These are phyloP conservation scores for Diadromus collaris DNA, from an alignment of 2,888 invertebrate genomes.

Conservation along the genomic window DNA sequence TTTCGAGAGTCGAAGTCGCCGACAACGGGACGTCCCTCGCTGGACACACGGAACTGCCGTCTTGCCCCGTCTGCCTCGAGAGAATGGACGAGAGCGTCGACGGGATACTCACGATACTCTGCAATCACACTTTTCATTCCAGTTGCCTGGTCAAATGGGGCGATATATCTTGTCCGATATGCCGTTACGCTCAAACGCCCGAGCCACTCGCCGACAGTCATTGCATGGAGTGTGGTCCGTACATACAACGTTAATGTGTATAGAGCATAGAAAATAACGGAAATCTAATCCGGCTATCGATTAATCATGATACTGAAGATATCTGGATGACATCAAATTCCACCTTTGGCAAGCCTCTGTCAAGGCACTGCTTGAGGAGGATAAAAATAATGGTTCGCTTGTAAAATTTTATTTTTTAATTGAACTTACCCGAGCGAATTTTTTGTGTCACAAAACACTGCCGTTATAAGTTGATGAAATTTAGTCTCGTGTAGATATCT, in stretches of 20 bases:
- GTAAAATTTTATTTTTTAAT: neutral
- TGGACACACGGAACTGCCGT: slow-evolving; percentile 96
- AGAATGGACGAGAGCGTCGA: slow-evolving; percentile 99
- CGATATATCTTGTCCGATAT: slow-evolving; percentile 98
- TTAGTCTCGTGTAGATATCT: too few relatives aligned
- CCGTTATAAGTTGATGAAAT: too few relatives aligned
- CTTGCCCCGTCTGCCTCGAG: slow-evolving; percentile 98
- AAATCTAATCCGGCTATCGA: neutral
- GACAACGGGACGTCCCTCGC: slow-evolving; percentile 88
- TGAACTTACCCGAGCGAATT: too few relatives aligned
- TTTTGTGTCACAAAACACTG: too few relatives aligned
- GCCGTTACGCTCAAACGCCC: slow-evolving; percentile 93
- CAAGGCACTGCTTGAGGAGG: too few relatives aligned
- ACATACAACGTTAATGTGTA: neutral
- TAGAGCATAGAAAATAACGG: neutral
- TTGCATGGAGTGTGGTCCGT: slow-evolving; percentile 86
- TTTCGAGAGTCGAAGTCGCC: slow-evolving; percentile 94
- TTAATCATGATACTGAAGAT: too few relatives aligned
- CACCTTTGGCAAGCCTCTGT: too few relatives aligned
- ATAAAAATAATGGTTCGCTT: too few relatives aligned
- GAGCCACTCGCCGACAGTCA: slow-evolving; percentile 87
- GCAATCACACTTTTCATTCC: slow-evolving; percentile 99
- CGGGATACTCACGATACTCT: slow-evolving; percentile 97
- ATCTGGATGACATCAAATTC: too few relatives aligned
- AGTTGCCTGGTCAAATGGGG: slow-evolving; percentile 98